Base-by-base conservation (phyloP, 2,113 vertebrate species). In the Brevimyrus niger region DNA sequence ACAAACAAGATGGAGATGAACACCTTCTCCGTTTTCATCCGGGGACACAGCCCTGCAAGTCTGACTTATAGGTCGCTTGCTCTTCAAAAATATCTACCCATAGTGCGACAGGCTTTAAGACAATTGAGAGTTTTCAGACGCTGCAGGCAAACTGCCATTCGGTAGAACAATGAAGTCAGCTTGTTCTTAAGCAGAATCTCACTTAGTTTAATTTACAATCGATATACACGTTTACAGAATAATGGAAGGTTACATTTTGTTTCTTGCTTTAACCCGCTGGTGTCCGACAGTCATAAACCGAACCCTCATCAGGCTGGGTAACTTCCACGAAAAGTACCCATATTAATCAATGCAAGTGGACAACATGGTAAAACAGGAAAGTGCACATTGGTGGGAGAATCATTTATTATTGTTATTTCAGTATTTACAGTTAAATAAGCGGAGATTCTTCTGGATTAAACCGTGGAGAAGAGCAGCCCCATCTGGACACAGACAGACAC, bases 371-470 rank as follows among this genome's bases (percentile, higher is more conserved):
- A 13, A 50, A 35, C 15, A 31, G 53, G 38, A 65, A 19, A 44
- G 9, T 2, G 65, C 35, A 61, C 55, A 17, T 11, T 61, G 48
- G 85, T 31, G 31, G 48, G 85, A 85, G 23, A 35, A 27, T 86
- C 55, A 46, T 87, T 87, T 87, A 87, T 87, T 87, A 53, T 38
- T 38, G 53, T 85, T 82, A 89, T 50, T 82, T 82, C 31, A 55
- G 17, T 85, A 89, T 85, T 46, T 85, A 89, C 88, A 89, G 76
- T 42, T 46, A 82, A 89, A 89, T 51, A 85, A 84, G 48, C 42
- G 19, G 9, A 61, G 73, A 31, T 61, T 61, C 51, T 23, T 53
- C 35, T 47, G 17, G 48, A 50, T 65, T 27, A 82, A 51, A n/a
- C 31, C 17, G n/a, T 48, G 13, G 27, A 65, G 87, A 38, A 48